Conservation (phyloP, 2,888 invertebrate species). For the Alviniconcha strummeri region DNA sequence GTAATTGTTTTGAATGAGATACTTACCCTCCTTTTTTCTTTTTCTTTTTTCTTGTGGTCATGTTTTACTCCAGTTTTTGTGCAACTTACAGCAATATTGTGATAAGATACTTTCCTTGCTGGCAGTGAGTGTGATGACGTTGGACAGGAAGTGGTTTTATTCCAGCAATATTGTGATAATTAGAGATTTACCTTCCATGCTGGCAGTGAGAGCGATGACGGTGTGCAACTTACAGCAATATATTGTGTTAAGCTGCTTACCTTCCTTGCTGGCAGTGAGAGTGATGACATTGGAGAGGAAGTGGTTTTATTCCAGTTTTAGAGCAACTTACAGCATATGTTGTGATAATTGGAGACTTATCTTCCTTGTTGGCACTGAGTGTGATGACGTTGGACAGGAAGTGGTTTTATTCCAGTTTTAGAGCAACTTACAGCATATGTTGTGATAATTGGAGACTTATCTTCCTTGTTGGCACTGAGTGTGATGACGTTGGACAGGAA, state of each 20-base stretch:
- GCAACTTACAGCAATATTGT: too few species aligned
- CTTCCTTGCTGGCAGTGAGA: conserved; percentile 9
- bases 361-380: conserved; percentile 5
- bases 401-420: conserved; percentile 77
- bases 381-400: conserved; percentile 77
- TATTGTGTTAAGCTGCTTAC: not conserved
- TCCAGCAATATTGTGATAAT: too few species aligned
- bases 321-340: too few species aligned
- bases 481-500: conserved; percentile 77
- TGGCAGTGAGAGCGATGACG: conserved; percentile 7
- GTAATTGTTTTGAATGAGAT: too few species aligned
- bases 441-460: too few species aligned
- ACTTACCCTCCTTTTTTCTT: too few species aligned
- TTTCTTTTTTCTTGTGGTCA: too few species aligned
- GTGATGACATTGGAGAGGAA: conserved; percentile 77
- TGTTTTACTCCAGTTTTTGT: too few species aligned
- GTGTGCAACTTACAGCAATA: not conserved
- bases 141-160: not conserved
- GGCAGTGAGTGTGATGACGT: not conserved
- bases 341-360: not conserved
- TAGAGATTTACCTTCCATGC: too few species aligned
- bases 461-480: too few species aligned
- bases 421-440: too few species aligned
- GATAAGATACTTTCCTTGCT: too few species aligned
- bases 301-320: conserved; percentile 75